phyloP scores from a whole-genome alignment of 2,888 invertebrate genomes.

The Caenorhabditis imperialis region DNA sequence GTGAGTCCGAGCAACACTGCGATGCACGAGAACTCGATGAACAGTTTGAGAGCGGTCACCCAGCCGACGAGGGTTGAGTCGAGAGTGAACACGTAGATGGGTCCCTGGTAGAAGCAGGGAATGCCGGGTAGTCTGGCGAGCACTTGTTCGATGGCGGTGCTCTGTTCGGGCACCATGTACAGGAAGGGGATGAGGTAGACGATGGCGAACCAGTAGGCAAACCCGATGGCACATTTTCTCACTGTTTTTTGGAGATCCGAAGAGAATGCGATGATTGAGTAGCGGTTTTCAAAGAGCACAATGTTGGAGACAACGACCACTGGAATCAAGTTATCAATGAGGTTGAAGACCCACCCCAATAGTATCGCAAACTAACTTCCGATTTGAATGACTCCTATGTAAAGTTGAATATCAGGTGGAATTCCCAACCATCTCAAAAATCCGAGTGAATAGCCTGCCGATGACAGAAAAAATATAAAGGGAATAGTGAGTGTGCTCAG shows the following conservation, averaged over 20 bases:
- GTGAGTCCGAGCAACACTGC: slow-evolving; percentile 1
- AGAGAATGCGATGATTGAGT: background rate
- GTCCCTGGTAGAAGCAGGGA: slow-evolving; percentile 10
- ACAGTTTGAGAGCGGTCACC: slow-evolving; percentile 7
- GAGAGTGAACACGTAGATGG: slow-evolving; percentile 13
- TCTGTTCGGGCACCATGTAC: slow-evolving; percentile 11
- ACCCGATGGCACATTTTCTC: background rate
- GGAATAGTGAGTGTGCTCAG: slow-evolving; percentile 19
- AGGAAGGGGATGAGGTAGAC: slow-evolving; percentile 14
- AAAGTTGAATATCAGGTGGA: background rate
- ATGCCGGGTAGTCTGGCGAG: slow-evolving; percentile 1
- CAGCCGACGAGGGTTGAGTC: background rate
- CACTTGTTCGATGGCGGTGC: background rate
- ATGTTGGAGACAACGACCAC: background rate
- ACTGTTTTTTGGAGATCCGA: background rate
- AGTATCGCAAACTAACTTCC: slow-evolving; percentile 17
- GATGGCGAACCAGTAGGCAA: background rate
- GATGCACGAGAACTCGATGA: slow-evolving; percentile 15
- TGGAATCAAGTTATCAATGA: no score
- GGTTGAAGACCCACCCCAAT: no score
- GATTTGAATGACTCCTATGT: slow-evolving; percentile 19
- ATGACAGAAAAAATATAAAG: slow-evolving; percentile 23
- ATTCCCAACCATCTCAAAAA: slow-evolving; percentile 21
- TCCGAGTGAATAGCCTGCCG: slow-evolving; percentile 30
- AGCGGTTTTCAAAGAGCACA: background rate